Conservation (phyloP, 2,888 invertebrate genomes). For the Pilophorus perplexus region DNA sequence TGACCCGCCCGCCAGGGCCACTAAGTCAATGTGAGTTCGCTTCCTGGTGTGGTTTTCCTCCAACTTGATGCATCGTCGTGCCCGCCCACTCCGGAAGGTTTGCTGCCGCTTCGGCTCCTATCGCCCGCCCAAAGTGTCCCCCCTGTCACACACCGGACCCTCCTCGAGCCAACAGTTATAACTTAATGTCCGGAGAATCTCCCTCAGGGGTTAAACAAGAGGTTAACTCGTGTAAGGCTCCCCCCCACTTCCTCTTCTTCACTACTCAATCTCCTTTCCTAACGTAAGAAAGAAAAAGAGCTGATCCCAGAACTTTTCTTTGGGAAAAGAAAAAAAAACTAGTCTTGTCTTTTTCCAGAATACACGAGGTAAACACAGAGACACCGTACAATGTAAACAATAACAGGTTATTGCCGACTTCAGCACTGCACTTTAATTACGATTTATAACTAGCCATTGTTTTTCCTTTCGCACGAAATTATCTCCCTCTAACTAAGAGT, state of each 20-base stretch:
- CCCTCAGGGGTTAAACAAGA: constrained; percentile 35
- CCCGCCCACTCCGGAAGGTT: constrained; percentile 26
- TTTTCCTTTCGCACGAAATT: too few species aligned
- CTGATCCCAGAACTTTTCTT: constrained; percentile 24
- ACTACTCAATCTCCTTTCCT: constrained; percentile 7
- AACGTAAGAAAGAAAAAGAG: constrained; percentile 22
- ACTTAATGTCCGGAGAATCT: constrained; percentile 30
- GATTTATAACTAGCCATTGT: too few species aligned
- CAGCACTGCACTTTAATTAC: too few species aligned
- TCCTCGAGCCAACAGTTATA: constrained; percentile 23
- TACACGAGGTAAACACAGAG: not conserved
- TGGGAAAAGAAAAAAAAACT: constrained; percentile 4
- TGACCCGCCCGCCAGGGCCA: constrained; percentile 7
- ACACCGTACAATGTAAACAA: constrained; percentile 3
- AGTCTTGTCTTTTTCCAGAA: constrained; percentile 6
- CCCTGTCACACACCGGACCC: not conserved
- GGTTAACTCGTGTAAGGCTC: constrained; percentile 28
- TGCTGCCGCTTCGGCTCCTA: too few species aligned
- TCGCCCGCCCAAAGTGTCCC: too few species aligned
- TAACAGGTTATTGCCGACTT: constrained; percentile 10
- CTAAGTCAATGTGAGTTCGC: constrained; percentile 37
- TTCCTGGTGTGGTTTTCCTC: constrained; percentile 11
- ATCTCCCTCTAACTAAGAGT: too few species aligned
- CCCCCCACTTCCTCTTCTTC: constrained; percentile 16
- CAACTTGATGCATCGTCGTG: constrained; percentile 29